A percentile compares a stretch with the other conserved stretches of the same genome.
Evolutionary conservation across 2,888 invertebrate species (phyloP).

Genomic region (Meta bourneti): DNA sequence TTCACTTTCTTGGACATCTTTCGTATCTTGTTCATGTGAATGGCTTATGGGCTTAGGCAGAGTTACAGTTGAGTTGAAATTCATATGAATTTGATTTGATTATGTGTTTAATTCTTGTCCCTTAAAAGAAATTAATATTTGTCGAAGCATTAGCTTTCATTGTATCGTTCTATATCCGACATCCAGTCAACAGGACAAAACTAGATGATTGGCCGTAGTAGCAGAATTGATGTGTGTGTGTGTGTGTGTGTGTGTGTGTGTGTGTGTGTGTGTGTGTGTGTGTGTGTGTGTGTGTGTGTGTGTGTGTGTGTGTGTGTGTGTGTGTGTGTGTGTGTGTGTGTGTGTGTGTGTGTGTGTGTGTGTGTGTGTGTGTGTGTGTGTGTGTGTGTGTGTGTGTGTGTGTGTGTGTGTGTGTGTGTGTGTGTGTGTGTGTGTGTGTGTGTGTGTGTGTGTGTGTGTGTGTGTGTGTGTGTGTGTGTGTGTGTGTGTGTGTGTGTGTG

Average conservation of each 20-base stretch:
- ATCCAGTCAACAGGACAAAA: no score
- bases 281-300: slow-evolving; percentile 42
- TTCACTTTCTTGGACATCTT: no score
- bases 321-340: slow-evolving; percentile 44
- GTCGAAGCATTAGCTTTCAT: no score
- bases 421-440: slow-evolving; percentile 44
- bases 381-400: slow-evolving; percentile 44
- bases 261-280: slow-evolving; percentile 42
- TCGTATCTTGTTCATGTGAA: no score
- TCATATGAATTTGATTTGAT: no score
- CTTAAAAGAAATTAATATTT: no score
- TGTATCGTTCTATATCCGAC: no score
- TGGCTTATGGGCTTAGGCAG: no score
- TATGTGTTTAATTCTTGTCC: no score
- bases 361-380: slow-evolving; percentile 44
- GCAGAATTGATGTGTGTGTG: slow-evolving; percentile 11
- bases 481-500: slow-evolving; percentile 35
- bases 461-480: slow-evolving; percentile 26
- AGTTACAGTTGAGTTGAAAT: no score
- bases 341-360: slow-evolving; percentile 44
- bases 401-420: slow-evolving; percentile 42
- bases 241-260: slow-evolving; percentile 44
- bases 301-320: slow-evolving; percentile 44
- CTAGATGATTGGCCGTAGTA: no score
- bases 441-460: slow-evolving; percentile 44